Base-by-base conservation (phyloP, 37 sponge, comb jelly and placozoan species). In the Eunapius fragilis region DNA sequence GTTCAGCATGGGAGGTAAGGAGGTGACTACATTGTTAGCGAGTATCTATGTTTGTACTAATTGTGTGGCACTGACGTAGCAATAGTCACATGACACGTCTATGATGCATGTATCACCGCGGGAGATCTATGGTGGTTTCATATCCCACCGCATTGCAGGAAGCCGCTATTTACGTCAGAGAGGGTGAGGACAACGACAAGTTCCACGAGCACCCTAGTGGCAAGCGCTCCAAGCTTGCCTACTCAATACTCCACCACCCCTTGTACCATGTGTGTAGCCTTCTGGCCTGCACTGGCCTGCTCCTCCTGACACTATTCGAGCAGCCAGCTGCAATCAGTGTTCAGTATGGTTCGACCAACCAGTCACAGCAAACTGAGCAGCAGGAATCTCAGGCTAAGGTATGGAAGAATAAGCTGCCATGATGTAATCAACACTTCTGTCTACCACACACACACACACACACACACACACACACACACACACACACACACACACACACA, bases 181-280 rank as follows among this genome's bases (percentile, higher is more conserved):
- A 96, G 58, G 96, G 96, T 37, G 92, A 88, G 36, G 91, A 91
- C 74, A 93, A 96, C 58, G 92, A 92, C 45, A 96, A 88, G 76
- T 93, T 96, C 41, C 75, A 49, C 26, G 30, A 75, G 33, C 95
- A 89, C 27, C 92, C 95, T 10, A 27, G 28, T 22, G 77, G 31
- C 27, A 67, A 25, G 71, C 80, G 83, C 78, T 85, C 89, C 34
- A 79, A 79, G 79, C 25, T 74, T 68, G 96, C 95, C n/a, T 96
- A 86, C 83, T 32, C 79, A 22, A 71, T 93, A 19, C 78, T 96
- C 69, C 96, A 96, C 82, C 84, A 91, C 69, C 89, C 87, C 6
- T 82, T 79, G 23, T 90, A 82, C 75, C 71, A 90, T 32, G 67
- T 83, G 27, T 7, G 74, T 3, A 77, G 88, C 74, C 76, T 96